Percentiles rank a stretch among this genome's conserved stretches.
Conservation (phyloP, 2,888 invertebrate genomes). For the Melanostoma scalare region DNA sequence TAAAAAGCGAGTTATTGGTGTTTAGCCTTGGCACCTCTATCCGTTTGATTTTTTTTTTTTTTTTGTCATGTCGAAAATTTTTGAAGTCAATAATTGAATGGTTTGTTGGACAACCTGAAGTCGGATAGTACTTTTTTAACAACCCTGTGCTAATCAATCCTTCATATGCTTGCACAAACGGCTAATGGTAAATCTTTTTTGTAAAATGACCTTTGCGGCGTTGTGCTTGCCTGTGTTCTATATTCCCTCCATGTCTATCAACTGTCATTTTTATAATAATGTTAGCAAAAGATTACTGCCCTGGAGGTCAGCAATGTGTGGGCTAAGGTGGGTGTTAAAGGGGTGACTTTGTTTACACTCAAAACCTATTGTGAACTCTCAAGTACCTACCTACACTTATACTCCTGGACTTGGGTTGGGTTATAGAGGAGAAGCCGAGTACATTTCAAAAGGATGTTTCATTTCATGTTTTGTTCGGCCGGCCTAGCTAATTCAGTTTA, state of each 20-base stretch:
- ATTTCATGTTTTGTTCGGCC: constrained; percentile 39
- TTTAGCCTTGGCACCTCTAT: no score
- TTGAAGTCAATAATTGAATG: no score
- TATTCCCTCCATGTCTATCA: constrained; percentile 32
- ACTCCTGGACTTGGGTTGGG: background rate
- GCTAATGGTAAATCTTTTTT: no score
- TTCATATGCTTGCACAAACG: no score
- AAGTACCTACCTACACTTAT: background rate
- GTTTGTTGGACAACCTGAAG: no score
- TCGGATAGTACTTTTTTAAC: no score
- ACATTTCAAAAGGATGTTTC: constrained; percentile 48
- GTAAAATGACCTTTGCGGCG: no score
- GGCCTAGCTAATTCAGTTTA: constrained; percentile 47
- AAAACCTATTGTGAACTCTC: constrained; percentile 25
- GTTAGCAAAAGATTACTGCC: constrained; percentile 46
- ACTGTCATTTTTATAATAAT: constrained; percentile 40
- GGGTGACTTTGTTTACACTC: constrained; percentile 24
- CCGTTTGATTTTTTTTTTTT: no score
- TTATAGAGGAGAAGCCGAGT: background rate
- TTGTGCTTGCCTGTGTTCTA: no score
- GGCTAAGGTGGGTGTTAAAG: constrained; percentile 14
- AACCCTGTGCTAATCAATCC: no score
- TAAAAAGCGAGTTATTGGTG: no score
- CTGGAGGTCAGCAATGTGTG: constrained; percentile 59
- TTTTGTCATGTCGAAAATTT: no score